Base-by-base conservation (phyloP, 2,888 invertebrate genomes). In the Notodonta ziczac region DNA sequence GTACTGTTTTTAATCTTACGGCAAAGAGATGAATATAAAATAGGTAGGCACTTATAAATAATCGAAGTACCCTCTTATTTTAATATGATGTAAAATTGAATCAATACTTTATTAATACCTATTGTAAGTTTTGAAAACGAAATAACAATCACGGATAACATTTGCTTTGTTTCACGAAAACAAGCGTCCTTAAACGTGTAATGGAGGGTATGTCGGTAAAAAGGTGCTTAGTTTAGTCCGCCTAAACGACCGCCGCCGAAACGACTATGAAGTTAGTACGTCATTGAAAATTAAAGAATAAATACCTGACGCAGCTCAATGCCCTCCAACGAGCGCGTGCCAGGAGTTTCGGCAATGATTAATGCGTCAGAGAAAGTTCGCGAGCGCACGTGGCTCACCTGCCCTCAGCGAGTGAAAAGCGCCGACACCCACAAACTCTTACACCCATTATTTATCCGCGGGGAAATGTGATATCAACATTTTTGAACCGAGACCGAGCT, bases 341-440 rank as follows among this genome's bases (percentile, higher is more conserved):
- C 59, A 66, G 62, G 74, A 82, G 76, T 82, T 82, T 75, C 70
- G 76, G 78, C 79, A 80, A 83, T 87, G 87, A 87, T 86, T 82
- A 83, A 87, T 87, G 85, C 63, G 62, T 65, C 60, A 39, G 55
- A 70, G 71, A 74, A 76, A 79, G 75, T 54, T 54, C 39, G 76
- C 62, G 75, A 76, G 73, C 66, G 63, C 69, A 48, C 52, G 52
- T 52, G 74, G 72, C 74, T 69, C 70, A 73, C 71, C 74, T 72
- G 69, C 60, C 72, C 67, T 70, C 67, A 53, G 57, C 61, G 59
- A 64, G 68, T 44, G 61, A 57, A 66, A 72, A 66, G 63, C 65
- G 64, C 66, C 65, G 66, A 69, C 61, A 66, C 60, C 53, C 68
- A 1, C 66, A 62, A 72, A 70, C 61, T 66, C 69, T 66, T 54